These are phyloP conservation scores for Phymanthus crucifer DNA, from an alignment of 92 coral and sea anemone species.

Conservation along the genomic window DNA sequence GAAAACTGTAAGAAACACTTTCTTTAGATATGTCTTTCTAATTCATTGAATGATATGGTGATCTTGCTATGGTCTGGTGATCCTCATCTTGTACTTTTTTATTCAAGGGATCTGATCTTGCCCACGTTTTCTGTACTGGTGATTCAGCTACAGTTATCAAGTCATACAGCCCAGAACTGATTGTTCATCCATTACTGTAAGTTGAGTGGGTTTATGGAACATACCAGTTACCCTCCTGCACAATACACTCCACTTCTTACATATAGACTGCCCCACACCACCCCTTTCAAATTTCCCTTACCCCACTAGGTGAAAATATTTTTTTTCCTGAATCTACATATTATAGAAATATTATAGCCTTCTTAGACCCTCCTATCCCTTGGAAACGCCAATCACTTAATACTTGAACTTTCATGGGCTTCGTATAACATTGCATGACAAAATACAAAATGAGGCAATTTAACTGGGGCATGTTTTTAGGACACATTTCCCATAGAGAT, in stretches of 20 bases:
- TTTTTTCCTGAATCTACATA: no score
- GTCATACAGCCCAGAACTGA: slow-evolving; percentile 96
- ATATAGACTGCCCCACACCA: no score
- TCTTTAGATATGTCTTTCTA: no score
- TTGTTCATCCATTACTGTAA: slow-evolving; percentile 96
- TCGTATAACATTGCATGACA: no score
- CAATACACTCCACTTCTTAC: no score
- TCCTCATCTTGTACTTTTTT: background rate
- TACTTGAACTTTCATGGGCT: no score
- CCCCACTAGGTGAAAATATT: background rate
- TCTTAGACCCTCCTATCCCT: no score
- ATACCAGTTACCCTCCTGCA: background rate
- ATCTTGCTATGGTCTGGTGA: background rate
- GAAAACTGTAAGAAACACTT: slow-evolving; percentile 79
- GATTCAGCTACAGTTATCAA: slow-evolving; percentile 93
- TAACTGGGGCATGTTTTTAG: no score
- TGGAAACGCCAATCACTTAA: no score
- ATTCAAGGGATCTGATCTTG: slow-evolving; percentile 92
- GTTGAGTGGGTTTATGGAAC: slow-evolving; percentile 22
- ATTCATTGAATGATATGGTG: background rate
- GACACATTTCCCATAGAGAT: no score
- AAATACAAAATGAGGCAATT: no score
- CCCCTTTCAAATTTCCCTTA: background rate
- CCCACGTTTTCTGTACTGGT: slow-evolving; percentile 91
- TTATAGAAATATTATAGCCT: no score